phyloP scores from a whole-genome alignment of 2,113 vertebrate species.

The Macrotus californicus region DNA sequence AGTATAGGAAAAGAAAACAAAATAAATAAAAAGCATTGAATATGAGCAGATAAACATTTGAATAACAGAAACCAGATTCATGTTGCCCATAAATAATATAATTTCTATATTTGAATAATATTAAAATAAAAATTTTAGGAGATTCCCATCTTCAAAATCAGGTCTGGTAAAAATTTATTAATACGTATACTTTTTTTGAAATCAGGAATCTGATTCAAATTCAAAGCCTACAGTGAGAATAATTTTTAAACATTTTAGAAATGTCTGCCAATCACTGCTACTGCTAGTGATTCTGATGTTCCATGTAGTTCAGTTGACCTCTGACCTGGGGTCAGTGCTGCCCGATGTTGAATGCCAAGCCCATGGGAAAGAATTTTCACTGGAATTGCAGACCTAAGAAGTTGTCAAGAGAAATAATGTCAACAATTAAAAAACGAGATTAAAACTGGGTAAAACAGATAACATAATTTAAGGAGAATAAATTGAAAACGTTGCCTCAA shows the following conservation, averaged over 20 bases:
- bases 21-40: neutral
- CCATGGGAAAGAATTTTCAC: neutral
- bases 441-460: neutral
- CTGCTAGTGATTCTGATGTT: neutral
- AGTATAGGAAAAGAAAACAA: neutral
- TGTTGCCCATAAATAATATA: neutral
- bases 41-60: neutral
- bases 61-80: neutral
- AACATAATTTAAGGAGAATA: neutral
- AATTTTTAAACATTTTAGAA: neutral
- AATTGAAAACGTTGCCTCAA: neutral
- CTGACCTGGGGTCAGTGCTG: neutral
- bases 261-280: neutral
- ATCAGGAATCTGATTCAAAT: neutral
- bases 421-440: neutral
- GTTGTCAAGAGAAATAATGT: neutral
- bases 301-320: neutral
- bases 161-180: neutral
- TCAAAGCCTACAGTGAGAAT: neutral
- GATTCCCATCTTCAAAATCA: neutral
- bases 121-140: neutral
- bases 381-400: neutral
- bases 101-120: neutral
- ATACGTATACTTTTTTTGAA: neutral
- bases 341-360: neutral